These are phyloP conservation scores for Chondrilla cf. caribensis DNA, from an alignment of 37 sponge, comb jelly and placozoan genomes.

Conservation along the genomic window DNA sequence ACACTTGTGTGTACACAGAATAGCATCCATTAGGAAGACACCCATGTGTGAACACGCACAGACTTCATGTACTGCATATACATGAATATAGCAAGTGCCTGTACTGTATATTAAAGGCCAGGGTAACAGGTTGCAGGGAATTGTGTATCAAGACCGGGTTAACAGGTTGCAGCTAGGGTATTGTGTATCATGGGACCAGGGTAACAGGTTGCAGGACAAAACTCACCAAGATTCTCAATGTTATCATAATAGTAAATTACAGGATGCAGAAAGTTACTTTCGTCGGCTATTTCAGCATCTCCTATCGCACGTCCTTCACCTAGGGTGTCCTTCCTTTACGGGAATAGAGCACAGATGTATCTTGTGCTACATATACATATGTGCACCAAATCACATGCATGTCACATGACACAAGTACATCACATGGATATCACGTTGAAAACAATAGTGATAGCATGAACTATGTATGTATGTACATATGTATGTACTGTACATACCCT, in stretches of 20 bases:
- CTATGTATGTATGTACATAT: not conserved
- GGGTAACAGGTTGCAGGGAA: not conserved
- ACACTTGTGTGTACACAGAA: no score
- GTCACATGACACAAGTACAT: conserved; percentile 12
- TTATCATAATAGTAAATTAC: conserved; percentile 85
- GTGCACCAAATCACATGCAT: not conserved
- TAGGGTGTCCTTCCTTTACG: conserved; percentile 74
- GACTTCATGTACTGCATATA: no score
- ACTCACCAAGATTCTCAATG: conserved; percentile 1
- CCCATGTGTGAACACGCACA: no score
- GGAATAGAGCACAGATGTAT: not conserved
- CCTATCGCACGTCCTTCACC: conserved; percentile 67
- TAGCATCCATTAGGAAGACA: no score
- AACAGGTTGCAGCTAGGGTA: no score
- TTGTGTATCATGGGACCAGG: no score
- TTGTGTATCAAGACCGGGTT: not conserved
- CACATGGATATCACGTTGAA: not conserved
- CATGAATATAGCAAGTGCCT: no score
- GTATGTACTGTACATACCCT: not conserved
- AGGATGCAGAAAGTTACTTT: conserved; percentile 96
- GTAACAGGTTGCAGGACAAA: not conserved
- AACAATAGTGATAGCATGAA: not conserved
- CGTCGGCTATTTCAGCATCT: conserved; percentile 64
- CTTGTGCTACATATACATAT: not conserved
- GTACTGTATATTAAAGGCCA: no score